Evolutionary conservation across 1,140 invertebrate species (phyloP).

Genomic region (Campoletis sonorensis): DNA sequence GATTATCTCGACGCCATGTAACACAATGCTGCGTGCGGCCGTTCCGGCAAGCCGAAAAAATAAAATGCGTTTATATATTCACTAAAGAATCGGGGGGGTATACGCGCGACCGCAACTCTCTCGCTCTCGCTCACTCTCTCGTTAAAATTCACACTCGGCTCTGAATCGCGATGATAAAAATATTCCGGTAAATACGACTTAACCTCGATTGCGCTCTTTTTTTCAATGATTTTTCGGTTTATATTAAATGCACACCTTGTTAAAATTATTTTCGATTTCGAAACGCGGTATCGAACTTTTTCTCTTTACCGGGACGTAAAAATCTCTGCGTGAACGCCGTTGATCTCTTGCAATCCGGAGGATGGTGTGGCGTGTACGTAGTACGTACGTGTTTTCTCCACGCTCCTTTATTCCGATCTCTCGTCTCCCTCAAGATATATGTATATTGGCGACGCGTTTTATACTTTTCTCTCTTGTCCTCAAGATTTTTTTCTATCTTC

Average conservation of each 20-base stretch:
- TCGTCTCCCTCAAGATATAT: too few species aligned
- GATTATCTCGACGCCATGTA: conserved; percentile 21
- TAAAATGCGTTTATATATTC: background rate
- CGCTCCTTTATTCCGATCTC: too few species aligned
- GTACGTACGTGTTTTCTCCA: too few species aligned
- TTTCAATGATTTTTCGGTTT: background rate
- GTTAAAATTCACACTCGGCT: background rate
- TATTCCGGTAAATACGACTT: background rate
- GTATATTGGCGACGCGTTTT: too few species aligned
- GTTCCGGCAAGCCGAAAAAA: background rate
- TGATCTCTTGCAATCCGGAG: too few species aligned
- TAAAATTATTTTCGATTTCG: background rate
- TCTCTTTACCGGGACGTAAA: too few species aligned
- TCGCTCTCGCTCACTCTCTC: background rate
- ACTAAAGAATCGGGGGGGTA: background rate
- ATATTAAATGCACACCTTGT: background rate
- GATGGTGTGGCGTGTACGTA: too few species aligned
- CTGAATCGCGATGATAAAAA: background rate
- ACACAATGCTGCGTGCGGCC: conserved; percentile 16
- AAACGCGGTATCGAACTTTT: background rate
- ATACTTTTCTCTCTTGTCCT: too few species aligned
- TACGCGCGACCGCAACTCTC: background rate
- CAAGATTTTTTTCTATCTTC: too few species aligned
- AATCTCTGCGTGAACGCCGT: too few species aligned
- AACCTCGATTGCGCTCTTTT: background rate